A percentile compares a stretch with the other conserved stretches of the same genome.
phyloP scores from a whole-genome alignment of 2,888 invertebrate genomes.

The Anoncus sp. region DNA sequence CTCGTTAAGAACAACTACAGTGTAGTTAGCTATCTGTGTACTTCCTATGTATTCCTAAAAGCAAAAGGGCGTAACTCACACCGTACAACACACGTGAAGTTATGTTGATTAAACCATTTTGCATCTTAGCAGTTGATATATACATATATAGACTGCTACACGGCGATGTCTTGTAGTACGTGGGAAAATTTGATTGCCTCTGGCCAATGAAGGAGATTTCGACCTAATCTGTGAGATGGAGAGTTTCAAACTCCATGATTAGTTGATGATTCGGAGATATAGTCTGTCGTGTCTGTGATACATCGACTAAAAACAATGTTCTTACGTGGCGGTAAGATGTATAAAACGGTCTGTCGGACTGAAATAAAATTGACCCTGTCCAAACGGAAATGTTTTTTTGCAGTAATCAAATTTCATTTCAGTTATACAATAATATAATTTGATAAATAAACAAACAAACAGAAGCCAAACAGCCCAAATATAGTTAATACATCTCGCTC shows the following conservation, averaged over 20 bases:
- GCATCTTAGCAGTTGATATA: neutral
- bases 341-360: too few relatives aligned
- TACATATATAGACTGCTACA: slow-evolving; percentile 1
- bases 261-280: slow-evolving; percentile 26
- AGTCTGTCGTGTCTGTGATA: neutral
- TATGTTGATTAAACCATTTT: neutral
- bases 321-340: too few relatives aligned
- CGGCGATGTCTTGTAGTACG: too few relatives aligned
- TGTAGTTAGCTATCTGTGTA: slow-evolving; percentile 1
- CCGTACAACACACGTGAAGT: neutral
- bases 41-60: neutral
- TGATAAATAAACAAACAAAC: neutral
- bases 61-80: slow-evolving; percentile 1
- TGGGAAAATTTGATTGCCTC: slow-evolving; percentile 37
- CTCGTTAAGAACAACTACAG: slow-evolving; percentile 21
- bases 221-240: slow-evolving; percentile 35
- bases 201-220: slow-evolving; percentile 49
- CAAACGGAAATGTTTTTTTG: neutral
- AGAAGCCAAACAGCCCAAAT: neutral
- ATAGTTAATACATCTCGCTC: neutral
- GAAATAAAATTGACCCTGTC: neutral
- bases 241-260: slow-evolving; percentile 32
- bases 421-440: neutral
- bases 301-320: too few relatives aligned
- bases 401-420: neutral